Evolutionary conservation across 2,113 vertebrate genomes (phyloP).

Genomic region (Sus scrofa): DNA sequence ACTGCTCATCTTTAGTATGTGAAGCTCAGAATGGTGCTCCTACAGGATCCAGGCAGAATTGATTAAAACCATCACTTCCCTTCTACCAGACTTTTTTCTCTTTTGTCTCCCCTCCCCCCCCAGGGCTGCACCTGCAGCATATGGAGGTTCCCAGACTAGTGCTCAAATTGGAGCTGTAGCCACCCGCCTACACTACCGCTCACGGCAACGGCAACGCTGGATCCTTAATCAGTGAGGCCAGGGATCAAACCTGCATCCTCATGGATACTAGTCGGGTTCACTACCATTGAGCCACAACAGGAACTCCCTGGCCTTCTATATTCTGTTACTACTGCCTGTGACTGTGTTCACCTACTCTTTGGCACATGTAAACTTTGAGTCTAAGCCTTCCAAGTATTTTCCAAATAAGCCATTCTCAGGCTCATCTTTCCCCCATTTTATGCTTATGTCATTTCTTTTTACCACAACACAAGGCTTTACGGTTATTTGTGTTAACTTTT

Average conservation of each 20-base stretch:
- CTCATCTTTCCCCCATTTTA: neutral
- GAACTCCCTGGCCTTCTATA: neutral
- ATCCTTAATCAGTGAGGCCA: no score
- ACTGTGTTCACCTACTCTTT: neutral
- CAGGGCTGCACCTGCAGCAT: no score
- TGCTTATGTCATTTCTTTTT: neutral
- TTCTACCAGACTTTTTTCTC: neutral
- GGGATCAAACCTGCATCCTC: no score
- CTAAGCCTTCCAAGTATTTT: conserved; percentile 38
- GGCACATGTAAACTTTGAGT: neutral
- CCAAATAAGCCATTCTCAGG: conserved; percentile 7
- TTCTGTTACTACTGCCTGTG: neutral
- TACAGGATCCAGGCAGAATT: neutral
- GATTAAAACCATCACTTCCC: neutral
- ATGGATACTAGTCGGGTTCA: no score
- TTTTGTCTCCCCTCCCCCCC: no score
- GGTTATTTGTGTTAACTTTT: neutral
- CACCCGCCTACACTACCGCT: no score
- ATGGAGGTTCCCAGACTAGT: no score
- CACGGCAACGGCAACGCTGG: no score
- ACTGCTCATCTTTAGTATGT: neutral
- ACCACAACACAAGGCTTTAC: neutral
- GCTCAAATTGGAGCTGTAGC: no score
- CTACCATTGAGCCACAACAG: no score
- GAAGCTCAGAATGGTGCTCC: neutral